Base-by-base conservation (phyloP, 2,797 vertebrate species). In the Pelobates cultripes region DNA sequence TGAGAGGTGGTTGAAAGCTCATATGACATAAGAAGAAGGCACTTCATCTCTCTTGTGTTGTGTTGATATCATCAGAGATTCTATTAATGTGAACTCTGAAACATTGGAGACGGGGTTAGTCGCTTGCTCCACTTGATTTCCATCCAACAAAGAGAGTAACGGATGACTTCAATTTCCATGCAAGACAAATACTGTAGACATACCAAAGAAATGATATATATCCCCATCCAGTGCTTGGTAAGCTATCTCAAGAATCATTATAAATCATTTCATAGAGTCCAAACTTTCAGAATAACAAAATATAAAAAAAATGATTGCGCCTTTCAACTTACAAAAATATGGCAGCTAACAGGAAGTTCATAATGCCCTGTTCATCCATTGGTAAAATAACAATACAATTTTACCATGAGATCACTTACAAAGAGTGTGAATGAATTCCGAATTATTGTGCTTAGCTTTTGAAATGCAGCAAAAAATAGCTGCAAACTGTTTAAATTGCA, bases 41-140 rank as follows among this genome's bases (percentile, higher is more conserved):
- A 73, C 71, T 73, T 73, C 47, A 73, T 55, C 51, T 73, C 45
- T 72, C 71, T 73, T 43, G 40, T 55, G 71, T 73, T 28, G 15
- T 57, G 28, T 4, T 53, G 28, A 57, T 73, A 73, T 57, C 71
- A 73, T 28, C 71, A 15, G 40, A 57, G 28, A 8, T 40, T 57
- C 3, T 40, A 70, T 13, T 43, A 4, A 68, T 68, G 40, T 42
- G 66, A 68, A 15, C 41, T 4, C 9, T 43, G 63, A 8, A 66
- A 66, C 63, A 43, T 10, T 13, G 7, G 13, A 68, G 66, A 43
- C 66, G 14, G 66, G 66, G 14, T 42, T 68, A 4, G 45, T 15
- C 43, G 17, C 45, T 70, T n/a, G 43, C 43, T 70, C 42, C 68
- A 70, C 68, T 70, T 70, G 68, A 44, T 43, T 70, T 12, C 43